A percentile compares a stretch with the other conserved stretches of the same genome.
Evolutionary conservation across 2,888 invertebrate genomes (phyloP).

Genomic region (Andrena bicolor): DNA sequence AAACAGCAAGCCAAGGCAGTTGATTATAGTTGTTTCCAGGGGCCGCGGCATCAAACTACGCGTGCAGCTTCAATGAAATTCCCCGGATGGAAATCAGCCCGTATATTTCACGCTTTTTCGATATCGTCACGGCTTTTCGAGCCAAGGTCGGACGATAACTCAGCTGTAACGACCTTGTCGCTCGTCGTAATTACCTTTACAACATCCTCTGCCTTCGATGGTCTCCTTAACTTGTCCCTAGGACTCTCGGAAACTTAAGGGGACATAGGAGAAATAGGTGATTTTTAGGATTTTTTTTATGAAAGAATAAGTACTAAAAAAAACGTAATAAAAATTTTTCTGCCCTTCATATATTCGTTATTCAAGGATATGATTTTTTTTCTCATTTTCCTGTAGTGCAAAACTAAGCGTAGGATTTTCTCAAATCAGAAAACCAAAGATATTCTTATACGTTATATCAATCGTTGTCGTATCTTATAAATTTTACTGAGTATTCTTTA

Average conservation of each 20-base stretch:
- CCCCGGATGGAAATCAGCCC: conserved; percentile 2
- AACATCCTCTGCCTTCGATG: conserved; percentile 12
- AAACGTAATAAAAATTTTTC: too few species aligned
- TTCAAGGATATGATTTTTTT: too few species aligned
- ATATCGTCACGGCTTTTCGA: conserved; percentile 37
- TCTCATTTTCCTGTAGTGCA: too few species aligned
- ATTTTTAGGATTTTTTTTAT: too few species aligned
- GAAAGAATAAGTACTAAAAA: too few species aligned
- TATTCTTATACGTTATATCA: too few species aligned
- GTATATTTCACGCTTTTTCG: conserved; percentile 14
- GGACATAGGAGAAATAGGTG: too few species aligned
- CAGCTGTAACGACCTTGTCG: conserved; percentile 47
- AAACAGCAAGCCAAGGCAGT: neutral
- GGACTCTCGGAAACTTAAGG: neutral
- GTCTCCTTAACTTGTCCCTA: conserved; percentile 15
- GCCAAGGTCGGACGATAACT: conserved; percentile 49
- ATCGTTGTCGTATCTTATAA: too few species aligned
- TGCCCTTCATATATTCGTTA: too few species aligned
- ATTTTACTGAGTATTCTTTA: too few species aligned
- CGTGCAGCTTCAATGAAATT: conserved; percentile 17
- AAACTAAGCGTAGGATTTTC: too few species aligned
- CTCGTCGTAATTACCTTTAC: conserved; percentile 29
- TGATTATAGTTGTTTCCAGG: conserved; percentile 22
- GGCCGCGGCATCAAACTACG: conserved; percentile 13
- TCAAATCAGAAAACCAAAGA: too few species aligned